Evolutionary conservation across 2,797 vertebrate species (phyloP).

Genomic region (Propithecus perrieri): DNA sequence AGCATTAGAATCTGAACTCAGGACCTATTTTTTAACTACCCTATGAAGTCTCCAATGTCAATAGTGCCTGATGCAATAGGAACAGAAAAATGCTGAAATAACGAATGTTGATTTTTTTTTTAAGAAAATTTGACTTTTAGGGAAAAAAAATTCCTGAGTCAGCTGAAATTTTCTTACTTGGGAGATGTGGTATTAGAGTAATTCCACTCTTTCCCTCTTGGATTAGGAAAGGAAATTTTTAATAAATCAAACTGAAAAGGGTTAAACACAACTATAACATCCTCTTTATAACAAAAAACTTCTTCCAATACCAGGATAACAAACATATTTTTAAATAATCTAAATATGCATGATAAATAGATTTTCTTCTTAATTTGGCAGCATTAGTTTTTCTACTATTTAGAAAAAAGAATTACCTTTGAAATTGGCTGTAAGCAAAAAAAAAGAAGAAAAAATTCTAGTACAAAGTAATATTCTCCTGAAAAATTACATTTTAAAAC

Average conservation of each 20-base stretch:
- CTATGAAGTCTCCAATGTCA: neutral
- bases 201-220: constrained; percentile 11
- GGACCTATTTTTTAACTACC: neutral
- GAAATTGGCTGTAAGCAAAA: constrained; percentile 37
- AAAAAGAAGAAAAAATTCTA: neutral
- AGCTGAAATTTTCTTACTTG: constrained; percentile 9
- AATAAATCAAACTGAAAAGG: constrained; percentile 46
- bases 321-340: constrained; percentile 42
- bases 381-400: neutral
- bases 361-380: constrained; percentile 52
- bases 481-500: constrained; percentile 36
- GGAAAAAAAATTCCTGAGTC: neutral
- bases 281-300: constrained; percentile 36
- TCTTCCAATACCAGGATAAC: neutral
- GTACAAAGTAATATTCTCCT: neutral
- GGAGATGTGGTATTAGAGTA: constrained; percentile 10
- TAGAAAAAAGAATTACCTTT: constrained; percentile 48
- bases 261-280: neutral
- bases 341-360: neutral
- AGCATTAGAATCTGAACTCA: neutral
- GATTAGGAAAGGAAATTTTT: constrained; percentile 34
- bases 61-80: neutral
- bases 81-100: constrained; percentile 2
- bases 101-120: neutral
- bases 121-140: constrained; percentile 26